Percentiles rank a stretch among this genome's conserved stretches.
Evolutionary conservation across 1,140 invertebrate species (phyloP).

Genomic region (Brachionus koreanus): DNA sequence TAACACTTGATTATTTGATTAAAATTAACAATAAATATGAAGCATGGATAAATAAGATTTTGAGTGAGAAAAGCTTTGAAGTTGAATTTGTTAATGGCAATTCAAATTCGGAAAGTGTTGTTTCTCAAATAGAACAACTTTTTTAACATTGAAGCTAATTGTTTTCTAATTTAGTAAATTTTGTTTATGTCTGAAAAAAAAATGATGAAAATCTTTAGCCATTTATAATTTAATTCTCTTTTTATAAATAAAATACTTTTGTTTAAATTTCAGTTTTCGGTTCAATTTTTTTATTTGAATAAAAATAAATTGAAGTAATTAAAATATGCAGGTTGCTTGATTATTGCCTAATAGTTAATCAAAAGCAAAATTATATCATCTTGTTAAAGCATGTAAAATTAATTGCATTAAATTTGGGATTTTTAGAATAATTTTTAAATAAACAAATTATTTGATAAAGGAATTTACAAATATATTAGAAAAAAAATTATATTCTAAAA

Average conservation of each 20-base stretch:
- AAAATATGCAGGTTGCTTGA: no score
- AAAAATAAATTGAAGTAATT: no score
- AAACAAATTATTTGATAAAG: background rate
- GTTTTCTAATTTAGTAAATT: background rate
- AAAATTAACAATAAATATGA: constrained; percentile 32
- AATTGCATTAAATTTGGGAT: no score
- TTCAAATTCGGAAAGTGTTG: background rate
- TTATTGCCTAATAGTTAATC: no score
- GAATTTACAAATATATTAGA: background rate
- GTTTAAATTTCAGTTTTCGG: no score
- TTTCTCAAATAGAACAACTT: constrained; percentile 2
- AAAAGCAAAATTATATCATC: no score
- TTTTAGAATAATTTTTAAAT: no score
- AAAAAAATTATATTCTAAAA: background rate
- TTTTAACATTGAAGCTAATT: background rate
- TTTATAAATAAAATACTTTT: no score
- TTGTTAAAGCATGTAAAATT: no score
- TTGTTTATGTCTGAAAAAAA: background rate
- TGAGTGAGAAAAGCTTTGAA: background rate
- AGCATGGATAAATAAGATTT: constrained; percentile 7
- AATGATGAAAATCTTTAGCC: background rate
- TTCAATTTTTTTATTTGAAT: no score
- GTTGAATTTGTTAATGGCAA: constrained; percentile 32
- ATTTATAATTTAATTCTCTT: no score
- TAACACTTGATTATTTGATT: constrained; percentile 29